Conservation (phyloP, 1,140 invertebrate genomes). For the Steinernema khuongi region DNA sequence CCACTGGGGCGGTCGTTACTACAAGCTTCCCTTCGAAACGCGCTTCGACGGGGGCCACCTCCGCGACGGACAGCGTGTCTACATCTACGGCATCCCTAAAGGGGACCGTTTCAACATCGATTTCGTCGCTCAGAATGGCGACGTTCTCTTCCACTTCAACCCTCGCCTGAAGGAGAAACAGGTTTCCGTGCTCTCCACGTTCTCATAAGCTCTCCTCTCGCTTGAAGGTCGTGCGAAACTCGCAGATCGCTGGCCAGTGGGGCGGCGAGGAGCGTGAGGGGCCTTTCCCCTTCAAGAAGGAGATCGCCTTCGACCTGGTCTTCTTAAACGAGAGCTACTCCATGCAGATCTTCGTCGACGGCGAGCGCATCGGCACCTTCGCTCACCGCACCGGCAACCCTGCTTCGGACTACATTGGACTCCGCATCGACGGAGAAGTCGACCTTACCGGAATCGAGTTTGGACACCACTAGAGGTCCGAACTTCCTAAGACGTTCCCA, state of each 20-base stretch:
- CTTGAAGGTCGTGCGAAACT: conserved; percentile 47
- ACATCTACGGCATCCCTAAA: conserved; percentile 54
- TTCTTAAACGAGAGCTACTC: conserved; percentile 55
- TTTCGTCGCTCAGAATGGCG: conserved; percentile 44
- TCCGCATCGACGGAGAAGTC: conserved; percentile 49
- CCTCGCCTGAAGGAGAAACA: conserved; percentile 50
- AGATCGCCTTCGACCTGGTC: conserved; percentile 50
- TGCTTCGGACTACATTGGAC: conserved; percentile 46
- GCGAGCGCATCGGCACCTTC: conserved; percentile 47
- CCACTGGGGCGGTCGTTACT: conserved; percentile 45
- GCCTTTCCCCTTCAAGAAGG: conserved; percentile 53
- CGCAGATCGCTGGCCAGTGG: conserved; percentile 43
- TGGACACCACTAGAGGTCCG: conserved; percentile 3
- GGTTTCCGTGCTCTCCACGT: conserved; percentile 11
- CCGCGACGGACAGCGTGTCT: conserved; percentile 43
- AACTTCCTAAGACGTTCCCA: too few relatives aligned
- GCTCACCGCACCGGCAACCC: conserved; percentile 50
- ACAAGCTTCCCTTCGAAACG: conserved; percentile 44
- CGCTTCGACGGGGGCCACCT: conserved; percentile 40
- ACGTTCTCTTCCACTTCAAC: conserved; percentile 56
- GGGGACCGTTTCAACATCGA: conserved; percentile 53
- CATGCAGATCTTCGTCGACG: conserved; percentile 51
- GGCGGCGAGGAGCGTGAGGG: conserved; percentile 56
- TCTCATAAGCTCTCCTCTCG: not conserved
- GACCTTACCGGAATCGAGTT: conserved; percentile 56